These are phyloP conservation scores for Nyleta sp. DNA, from an alignment of 2,888 invertebrate genomes.

Conservation along the genomic window DNA sequence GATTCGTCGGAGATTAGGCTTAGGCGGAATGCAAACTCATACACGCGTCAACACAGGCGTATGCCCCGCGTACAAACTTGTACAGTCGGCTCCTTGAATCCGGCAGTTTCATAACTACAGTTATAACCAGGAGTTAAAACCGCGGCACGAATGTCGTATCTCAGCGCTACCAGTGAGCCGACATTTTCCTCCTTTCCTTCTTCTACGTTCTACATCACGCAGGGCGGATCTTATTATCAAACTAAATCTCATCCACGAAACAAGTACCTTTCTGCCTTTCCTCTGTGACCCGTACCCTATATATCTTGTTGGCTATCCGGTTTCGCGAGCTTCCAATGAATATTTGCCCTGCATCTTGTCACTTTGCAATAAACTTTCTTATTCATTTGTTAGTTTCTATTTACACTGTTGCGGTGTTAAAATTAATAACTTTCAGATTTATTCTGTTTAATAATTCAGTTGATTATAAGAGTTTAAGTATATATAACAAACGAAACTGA, in stretches of 20 bases:
- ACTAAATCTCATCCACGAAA: constrained; percentile 78
- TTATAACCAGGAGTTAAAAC: constrained; percentile 82
- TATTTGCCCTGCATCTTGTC: constrained; percentile 50
- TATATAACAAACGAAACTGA: no score
- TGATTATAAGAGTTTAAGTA: no score
- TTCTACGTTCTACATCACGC: constrained; percentile 66
- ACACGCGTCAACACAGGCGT: constrained; percentile 52
- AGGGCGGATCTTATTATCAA: constrained; percentile 80
- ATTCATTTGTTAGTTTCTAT: not conserved
- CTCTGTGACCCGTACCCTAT: constrained; percentile 58
- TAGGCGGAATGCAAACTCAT: constrained; percentile 57
- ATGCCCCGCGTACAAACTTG: constrained; percentile 50
- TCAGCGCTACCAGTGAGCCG: constrained; percentile 72
- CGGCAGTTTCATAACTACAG: constrained; percentile 79
- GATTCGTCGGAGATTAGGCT: constrained; percentile 61
- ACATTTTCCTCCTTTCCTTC: constrained; percentile 67
- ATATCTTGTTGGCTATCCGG: constrained; percentile 65
- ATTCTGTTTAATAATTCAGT: constrained; percentile 10
- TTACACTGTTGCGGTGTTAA: no score
- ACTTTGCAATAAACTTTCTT: constrained; percentile 24
- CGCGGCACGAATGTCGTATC: constrained; percentile 81
- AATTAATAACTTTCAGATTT: not conserved
- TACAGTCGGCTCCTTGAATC: constrained; percentile 72
- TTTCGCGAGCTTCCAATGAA: constrained; percentile 62
- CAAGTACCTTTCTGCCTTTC: constrained; percentile 72